These are phyloP conservation scores for Morpho deidamia DNA, from an alignment of 2,888 invertebrate genomes.

Conservation along the genomic window DNA sequence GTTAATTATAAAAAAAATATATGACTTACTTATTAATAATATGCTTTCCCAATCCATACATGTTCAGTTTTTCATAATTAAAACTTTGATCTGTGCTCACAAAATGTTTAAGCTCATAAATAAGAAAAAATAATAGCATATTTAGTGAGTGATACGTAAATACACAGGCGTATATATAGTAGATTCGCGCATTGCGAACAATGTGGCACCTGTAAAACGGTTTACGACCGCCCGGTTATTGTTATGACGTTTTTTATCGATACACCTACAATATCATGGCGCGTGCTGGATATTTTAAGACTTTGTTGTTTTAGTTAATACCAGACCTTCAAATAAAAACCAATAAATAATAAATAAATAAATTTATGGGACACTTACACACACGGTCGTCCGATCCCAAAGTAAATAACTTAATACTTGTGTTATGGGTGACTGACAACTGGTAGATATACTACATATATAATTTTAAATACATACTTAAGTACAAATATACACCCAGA, in stretches of 20 bases:
- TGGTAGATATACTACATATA: no score
- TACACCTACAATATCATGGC: conserved; percentile 33
- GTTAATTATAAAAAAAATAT: no score
- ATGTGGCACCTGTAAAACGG: conserved; percentile 25
- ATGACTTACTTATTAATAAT: conserved; percentile 10
- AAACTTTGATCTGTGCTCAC: conserved; percentile 32
- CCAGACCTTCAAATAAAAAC: background rate
- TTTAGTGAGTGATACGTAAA: background rate
- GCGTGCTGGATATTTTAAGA: conserved; percentile 10
- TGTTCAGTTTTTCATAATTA: conserved; percentile 41
- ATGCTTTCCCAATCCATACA: conserved; percentile 31
- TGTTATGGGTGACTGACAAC: no score
- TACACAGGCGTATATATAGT: background rate
- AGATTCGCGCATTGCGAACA: conserved; percentile 39
- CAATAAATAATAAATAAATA: no score
- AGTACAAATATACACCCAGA: no score
- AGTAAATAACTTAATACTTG: no score
- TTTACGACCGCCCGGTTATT: conserved; percentile 33
- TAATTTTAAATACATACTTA: no score
- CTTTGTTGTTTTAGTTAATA: background rate
- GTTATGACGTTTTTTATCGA: conserved; percentile 41
- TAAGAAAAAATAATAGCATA: background rate
- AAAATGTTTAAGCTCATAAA: background rate
- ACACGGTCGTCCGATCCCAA: no score
- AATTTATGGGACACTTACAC: no score